phyloP scores from a whole-genome alignment of 2,888 invertebrate species.

The Geophilus truncorum region DNA sequence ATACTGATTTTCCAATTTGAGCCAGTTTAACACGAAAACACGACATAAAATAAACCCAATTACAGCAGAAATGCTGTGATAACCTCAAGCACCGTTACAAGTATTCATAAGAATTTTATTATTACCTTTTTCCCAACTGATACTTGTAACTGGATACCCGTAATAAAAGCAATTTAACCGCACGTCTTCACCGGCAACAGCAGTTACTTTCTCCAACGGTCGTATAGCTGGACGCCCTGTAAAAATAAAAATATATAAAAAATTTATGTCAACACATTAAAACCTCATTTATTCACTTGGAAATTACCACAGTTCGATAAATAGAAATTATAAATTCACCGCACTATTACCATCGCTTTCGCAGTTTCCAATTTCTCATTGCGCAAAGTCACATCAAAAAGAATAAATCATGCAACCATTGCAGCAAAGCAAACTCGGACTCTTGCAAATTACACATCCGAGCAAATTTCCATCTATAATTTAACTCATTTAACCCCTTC shows the following conservation, averaged over 20 bases:
- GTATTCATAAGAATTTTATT: slow-evolving; percentile 33
- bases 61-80: too few species aligned
- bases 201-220: slow-evolving; percentile 72
- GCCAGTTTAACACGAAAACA: too few species aligned
- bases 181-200: slow-evolving; percentile 69
- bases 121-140: slow-evolving; percentile 69
- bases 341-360: too few species aligned
- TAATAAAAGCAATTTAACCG: slow-evolving; percentile 73
- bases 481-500: slow-evolving; percentile 17
- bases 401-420: neutral
- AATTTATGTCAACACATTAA: neutral
- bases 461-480: slow-evolving; percentile 14
- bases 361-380: neutral
- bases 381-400: neutral
- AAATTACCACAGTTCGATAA: neutral
- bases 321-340: neutral
- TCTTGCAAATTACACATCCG: neutral
- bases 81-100: too few species aligned
- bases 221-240: slow-evolving; percentile 72
- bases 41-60: too few species aligned
- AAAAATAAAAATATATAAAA: neutral
- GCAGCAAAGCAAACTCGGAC: neutral
- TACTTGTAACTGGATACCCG: slow-evolving; percentile 73
- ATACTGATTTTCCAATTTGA: too few species aligned
- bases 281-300: neutral